These are phyloP conservation scores for Ophioninae sp. DNA, from an alignment of 2,888 invertebrate species.

Conservation along the genomic window DNA sequence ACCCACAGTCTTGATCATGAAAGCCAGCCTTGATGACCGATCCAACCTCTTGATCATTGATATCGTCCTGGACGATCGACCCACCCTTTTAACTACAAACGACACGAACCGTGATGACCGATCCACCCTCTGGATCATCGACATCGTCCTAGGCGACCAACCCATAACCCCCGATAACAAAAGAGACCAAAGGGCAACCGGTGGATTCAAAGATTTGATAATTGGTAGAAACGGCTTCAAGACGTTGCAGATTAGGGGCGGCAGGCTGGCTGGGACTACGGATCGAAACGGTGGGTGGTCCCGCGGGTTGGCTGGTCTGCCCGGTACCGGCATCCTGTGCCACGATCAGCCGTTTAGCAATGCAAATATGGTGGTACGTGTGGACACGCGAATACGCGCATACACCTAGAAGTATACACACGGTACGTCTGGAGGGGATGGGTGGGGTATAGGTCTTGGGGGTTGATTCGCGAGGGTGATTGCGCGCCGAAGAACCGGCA, in stretches of 20 bases:
- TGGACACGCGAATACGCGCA: slow-evolving; percentile 9
- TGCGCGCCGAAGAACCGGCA: slow-evolving; percentile 53
- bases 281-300: slow-evolving; percentile 44
- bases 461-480: slow-evolving; percentile 15
- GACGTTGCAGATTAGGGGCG: slow-evolving; percentile 50
- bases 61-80: no score
- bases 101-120: no score
- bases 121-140: no score
- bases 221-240: slow-evolving; percentile 43
- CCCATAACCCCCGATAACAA: no score
- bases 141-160: no score
- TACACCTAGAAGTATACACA: slow-evolving; percentile 23
- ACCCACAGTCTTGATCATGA: no score
- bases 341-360: slow-evolving; percentile 40
- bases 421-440: neutral
- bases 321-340: slow-evolving; percentile 39
- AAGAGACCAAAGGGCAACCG: neutral
- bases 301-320: slow-evolving; percentile 8
- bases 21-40: no score
- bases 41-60: no score
- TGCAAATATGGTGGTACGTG: slow-evolving; percentile 18
- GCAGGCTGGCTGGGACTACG: slow-evolving; percentile 48
- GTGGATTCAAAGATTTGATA: slow-evolving; percentile 39
- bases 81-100: no score
- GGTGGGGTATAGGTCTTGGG: neutral